Evolutionary conservation across 2,888 invertebrate species (phyloP).

Genomic region (Synergus laeviventris): DNA sequence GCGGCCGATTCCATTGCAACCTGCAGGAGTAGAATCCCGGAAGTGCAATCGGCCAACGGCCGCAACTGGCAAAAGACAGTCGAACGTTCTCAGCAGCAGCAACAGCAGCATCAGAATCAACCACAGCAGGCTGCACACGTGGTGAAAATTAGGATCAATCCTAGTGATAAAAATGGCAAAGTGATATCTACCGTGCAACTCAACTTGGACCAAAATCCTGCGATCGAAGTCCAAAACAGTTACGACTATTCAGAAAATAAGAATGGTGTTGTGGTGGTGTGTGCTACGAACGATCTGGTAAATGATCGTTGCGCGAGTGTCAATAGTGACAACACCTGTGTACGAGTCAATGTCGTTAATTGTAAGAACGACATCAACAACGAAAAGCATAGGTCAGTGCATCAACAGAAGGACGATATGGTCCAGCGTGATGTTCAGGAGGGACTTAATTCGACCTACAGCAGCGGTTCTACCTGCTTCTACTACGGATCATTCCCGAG

Average conservation of each 20-base stretch:
- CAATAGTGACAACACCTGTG: slow-evolving; percentile 76
- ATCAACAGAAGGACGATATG: slow-evolving; percentile 65
- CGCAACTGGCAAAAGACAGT: slow-evolving; percentile 58
- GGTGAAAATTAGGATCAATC: slow-evolving; percentile 85
- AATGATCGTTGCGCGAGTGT: slow-evolving; percentile 57
- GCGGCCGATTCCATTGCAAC: slow-evolving; percentile 67
- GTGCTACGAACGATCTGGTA: slow-evolving; percentile 59
- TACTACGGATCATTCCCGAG: slow-evolving; percentile 81
- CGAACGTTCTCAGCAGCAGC: slow-evolving; percentile 51
- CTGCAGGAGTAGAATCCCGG: slow-evolving; percentile 69
- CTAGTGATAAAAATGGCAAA: slow-evolving; percentile 77
- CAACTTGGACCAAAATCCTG: slow-evolving; percentile 56
- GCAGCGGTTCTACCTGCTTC: slow-evolving; percentile 78
- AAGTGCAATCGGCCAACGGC: slow-evolving; percentile 67
- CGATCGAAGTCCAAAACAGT: not conserved
- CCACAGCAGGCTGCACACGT: slow-evolving; percentile 77
- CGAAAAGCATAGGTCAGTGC: slow-evolving; percentile 47
- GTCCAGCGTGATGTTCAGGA: slow-evolving; percentile 72
- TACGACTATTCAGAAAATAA: slow-evolving; percentile 49
- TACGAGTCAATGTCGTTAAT: slow-evolving; percentile 79
- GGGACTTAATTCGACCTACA: slow-evolving; percentile 59
- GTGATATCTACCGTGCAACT: slow-evolving; percentile 68
- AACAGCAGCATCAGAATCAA: slow-evolving; percentile 49
- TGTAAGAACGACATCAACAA: slow-evolving; percentile 72
- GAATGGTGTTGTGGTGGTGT: slow-evolving; percentile 61